Conservation (phyloP, 1,140 invertebrate species). For the Stegodyphus mimosarum region DNA sequence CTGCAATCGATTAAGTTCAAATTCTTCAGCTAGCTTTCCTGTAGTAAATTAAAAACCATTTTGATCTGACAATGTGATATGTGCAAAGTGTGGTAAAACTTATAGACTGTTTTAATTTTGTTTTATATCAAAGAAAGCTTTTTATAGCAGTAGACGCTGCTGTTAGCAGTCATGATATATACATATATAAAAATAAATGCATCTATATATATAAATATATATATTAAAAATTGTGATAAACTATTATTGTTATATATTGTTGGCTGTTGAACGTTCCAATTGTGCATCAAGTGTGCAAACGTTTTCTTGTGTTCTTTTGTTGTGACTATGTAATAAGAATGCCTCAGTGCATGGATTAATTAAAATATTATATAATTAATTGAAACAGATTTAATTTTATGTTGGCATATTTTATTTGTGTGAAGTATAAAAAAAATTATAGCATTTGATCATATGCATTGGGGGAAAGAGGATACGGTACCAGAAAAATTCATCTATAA, state of each 20-base stretch:
- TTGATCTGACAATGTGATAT: slow-evolving; percentile 32
- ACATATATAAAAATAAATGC: slow-evolving; percentile 24
- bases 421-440: too few relatives aligned
- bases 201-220: slow-evolving; percentile 3
- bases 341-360: neutral
- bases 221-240: slow-evolving; percentile 45
- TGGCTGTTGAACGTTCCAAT: slow-evolving; percentile 20
- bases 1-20: too few relatives aligned
- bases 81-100: slow-evolving; percentile 6
- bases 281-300: slow-evolving; percentile 23
- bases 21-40: neutral
- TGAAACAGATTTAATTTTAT: neutral
- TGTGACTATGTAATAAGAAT: slow-evolving; percentile 21
- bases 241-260: slow-evolving; percentile 34
- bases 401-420: neutral
- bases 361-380: slow-evolving; percentile 14
- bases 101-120: neutral
- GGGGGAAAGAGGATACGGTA: too few relatives aligned
- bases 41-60: neutral
- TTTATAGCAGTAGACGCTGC: slow-evolving; percentile 4
- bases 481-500: too few relatives aligned
- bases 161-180: slow-evolving; percentile 21
- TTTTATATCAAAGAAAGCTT: slow-evolving; percentile 25
- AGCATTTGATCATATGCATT: too few relatives aligned
- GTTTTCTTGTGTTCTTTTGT: neutral